phyloP scores from a whole-genome alignment of 92 coral and sea anemone genomes.

The Porites cylindrica region DNA sequence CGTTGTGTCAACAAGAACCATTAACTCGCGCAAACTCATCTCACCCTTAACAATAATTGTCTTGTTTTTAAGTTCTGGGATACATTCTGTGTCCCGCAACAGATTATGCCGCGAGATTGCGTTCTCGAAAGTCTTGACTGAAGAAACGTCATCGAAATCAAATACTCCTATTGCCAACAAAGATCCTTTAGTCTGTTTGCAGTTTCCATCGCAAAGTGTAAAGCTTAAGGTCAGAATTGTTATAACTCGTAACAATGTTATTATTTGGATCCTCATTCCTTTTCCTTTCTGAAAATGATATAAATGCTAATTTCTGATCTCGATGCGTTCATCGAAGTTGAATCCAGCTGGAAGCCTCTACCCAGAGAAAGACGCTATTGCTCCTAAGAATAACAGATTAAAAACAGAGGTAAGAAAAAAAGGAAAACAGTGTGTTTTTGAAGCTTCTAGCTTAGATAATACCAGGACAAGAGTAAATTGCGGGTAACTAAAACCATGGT shows the following conservation, averaged over 20 bases:
- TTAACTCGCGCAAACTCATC: slow-evolving; percentile 18
- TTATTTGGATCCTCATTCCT: slow-evolving; percentile 14
- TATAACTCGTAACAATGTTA: slow-evolving; percentile 1
- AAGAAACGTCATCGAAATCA: slow-evolving; percentile 12
- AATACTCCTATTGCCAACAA: slow-evolving; percentile 14
- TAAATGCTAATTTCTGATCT: neutral
- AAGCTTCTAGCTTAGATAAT: slow-evolving; percentile 11
- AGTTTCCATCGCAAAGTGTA: slow-evolving; percentile 12
- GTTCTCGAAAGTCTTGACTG: slow-evolving; percentile 12
- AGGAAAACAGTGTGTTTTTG: neutral
- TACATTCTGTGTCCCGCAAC: neutral
- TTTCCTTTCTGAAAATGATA: slow-evolving; percentile 4
- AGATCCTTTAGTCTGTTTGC: slow-evolving; percentile 18
- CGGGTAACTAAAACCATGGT: slow-evolving; percentile 7
- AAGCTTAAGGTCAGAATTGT: neutral
- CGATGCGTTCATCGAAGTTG: neutral
- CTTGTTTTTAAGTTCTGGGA: neutral
- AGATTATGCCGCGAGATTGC: slow-evolving; percentile 28
- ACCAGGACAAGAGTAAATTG: neutral
- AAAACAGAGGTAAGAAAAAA: neutral
- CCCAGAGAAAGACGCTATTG: neutral
- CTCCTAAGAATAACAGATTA: slow-evolving; percentile 1
- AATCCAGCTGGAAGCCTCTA: neutral
- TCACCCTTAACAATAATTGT: slow-evolving; percentile 17
- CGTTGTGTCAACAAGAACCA: slow-evolving; percentile 2